Percentiles rank a stretch among this genome's conserved stretches.
Evolutionary conservation across 2,797 vertebrate species (phyloP).

Genomic region (Tympanoctomys barrerae): DNA sequence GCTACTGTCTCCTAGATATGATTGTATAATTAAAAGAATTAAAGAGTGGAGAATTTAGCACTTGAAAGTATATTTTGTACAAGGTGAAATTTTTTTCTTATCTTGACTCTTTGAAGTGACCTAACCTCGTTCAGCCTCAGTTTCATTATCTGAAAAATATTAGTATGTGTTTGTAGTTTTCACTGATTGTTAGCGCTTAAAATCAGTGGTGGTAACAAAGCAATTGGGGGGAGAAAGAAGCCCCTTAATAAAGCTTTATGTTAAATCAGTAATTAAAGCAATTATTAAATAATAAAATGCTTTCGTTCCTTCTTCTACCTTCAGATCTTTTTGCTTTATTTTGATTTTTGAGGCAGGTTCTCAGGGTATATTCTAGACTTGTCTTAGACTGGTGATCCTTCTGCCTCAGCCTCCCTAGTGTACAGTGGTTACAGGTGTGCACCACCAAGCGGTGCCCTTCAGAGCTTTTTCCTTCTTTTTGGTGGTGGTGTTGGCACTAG

Average conservation of each 20-base stretch:
- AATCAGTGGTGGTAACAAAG: neutral
- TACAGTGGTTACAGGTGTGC: neutral
- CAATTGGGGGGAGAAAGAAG: neutral
- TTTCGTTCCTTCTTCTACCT: conserved; percentile 24
- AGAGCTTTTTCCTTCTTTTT: neutral
- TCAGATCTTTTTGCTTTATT: neutral
- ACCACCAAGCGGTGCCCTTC: neutral
- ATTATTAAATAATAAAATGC: conserved; percentile 30
- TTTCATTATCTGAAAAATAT: neutral
- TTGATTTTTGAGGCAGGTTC: neutral
- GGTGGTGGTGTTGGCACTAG: neutral
- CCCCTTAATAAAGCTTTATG: conserved; percentile 11
- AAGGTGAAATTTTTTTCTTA: neutral
- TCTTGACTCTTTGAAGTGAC: neutral
- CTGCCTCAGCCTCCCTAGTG: too few relatives aligned
- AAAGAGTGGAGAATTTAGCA: conserved; percentile 24
- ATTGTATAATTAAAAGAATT: neutral
- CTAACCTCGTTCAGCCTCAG: neutral
- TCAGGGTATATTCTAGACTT: neutral
- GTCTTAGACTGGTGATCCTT: too few relatives aligned
- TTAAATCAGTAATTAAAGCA: conserved; percentile 29
- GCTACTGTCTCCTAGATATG: neutral
- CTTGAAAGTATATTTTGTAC: conserved; percentile 40
- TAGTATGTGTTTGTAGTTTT: conserved; percentile 27
- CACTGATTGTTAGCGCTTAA: conserved; percentile 17